phyloP scores from a whole-genome alignment of 2,888 invertebrate species.

The Ophraella communa region DNA sequence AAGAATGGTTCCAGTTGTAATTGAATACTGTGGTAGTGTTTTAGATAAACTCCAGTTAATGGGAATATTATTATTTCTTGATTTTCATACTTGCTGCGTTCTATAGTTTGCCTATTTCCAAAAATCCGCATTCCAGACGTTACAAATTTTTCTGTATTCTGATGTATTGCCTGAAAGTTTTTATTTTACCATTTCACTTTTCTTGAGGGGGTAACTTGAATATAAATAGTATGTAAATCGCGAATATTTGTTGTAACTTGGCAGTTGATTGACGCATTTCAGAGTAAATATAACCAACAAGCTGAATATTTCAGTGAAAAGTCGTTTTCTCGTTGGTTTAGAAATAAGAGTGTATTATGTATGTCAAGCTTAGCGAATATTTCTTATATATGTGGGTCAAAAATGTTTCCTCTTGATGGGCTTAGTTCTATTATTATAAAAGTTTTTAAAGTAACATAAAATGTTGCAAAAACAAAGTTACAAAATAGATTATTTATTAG shows the following conservation, averaged over 20 bases:
- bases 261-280: conserved; percentile 16
- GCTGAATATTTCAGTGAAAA: conserved; percentile 9
- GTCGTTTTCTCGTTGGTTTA: neutral
- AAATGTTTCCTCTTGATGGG: neutral
- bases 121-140: neutral
- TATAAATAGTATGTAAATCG: conserved; percentile 24
- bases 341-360: neutral
- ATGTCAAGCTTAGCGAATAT: neutral
- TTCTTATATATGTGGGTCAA: neutral
- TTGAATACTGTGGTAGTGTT: no score
- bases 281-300: conserved; percentile 6
- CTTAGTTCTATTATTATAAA: no score
- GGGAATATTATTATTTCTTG: no score
- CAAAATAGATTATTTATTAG: no score
- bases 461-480: no score
- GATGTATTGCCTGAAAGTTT: neutral
- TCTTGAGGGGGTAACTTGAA: conserved; percentile 11
- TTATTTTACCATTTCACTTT: neutral
- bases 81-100: no score
- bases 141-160: neutral
- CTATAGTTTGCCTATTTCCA: no score
- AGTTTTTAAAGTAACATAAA: no score
- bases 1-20: no score
- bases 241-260: conserved; percentile 18
- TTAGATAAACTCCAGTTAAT: no score